Evolutionary conservation across 2,113 vertebrate genomes (phyloP).

Genomic region (Callipepla californica): DNA sequence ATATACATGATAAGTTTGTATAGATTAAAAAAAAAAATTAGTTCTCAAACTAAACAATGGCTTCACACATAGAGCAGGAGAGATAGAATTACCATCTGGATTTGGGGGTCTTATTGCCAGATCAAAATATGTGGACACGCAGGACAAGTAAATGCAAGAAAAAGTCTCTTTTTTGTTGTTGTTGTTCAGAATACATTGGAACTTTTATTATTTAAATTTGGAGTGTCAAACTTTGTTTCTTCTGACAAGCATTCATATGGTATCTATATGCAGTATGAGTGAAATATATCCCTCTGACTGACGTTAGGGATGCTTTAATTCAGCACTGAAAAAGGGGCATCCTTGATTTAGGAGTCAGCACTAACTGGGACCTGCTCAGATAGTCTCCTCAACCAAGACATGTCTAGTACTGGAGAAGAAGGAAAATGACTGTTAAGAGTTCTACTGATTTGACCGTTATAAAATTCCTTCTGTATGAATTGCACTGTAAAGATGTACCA

Average conservation of each 20-base stretch:
- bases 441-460: background rate
- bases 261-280: background rate
- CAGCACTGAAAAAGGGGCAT: background rate
- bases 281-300: background rate
- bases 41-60: background rate
- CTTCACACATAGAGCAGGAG: background rate
- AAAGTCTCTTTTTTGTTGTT: background rate
- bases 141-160: no score
- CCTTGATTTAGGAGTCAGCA: background rate
- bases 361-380: background rate
- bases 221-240: background rate
- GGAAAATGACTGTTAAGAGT: background rate
- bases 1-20: background rate
- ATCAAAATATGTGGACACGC: background rate
- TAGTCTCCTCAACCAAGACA: background rate
- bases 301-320: background rate
- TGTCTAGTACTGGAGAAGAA: background rate
- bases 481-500: background rate
- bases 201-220: background rate
- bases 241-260: background rate
- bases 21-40: background rate
- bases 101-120: background rate
- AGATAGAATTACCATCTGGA: background rate
- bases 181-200: background rate
- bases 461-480: slow-evolving; percentile 7